These are phyloP conservation scores for Chromis chromis DNA, from an alignment of 2,797 vertebrate species.

Conservation along the genomic window DNA sequence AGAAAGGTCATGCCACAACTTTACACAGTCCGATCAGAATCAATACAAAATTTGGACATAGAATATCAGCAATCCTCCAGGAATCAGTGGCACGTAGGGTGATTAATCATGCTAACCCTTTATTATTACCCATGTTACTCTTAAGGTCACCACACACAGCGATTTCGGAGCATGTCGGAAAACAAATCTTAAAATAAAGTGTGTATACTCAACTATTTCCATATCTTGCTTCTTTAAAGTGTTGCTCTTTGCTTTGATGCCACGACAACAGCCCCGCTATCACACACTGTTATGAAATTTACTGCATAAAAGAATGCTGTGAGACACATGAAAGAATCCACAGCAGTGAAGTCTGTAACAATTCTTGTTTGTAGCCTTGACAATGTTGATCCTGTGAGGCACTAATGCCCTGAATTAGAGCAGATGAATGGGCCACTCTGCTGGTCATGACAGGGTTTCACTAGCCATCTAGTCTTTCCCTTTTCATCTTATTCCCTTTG, in stretches of 20 bases:
- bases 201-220: slow-evolving; percentile 20
- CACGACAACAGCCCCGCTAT: slow-evolving; percentile 57
- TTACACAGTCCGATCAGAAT: slow-evolving; percentile 84
- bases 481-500: slow-evolving; percentile 96
- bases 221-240: slow-evolving; percentile 46
- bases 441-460: slow-evolving; percentile 87
- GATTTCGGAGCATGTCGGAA: slow-evolving; percentile 35
- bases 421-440: slow-evolving; percentile 88
- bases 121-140: slow-evolving; percentile 73
- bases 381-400: slow-evolving; percentile 84
- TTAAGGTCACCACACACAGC: slow-evolving; percentile 55
- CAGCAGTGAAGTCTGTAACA: slow-evolving; percentile 76
- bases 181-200: slow-evolving; percentile 48
- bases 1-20: slow-evolving; percentile 85
- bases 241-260: slow-evolving; percentile 60
- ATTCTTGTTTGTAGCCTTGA: slow-evolving; percentile 84
- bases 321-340: slow-evolving; percentile 78
- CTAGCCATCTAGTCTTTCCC: slow-evolving; percentile 86
- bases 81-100: slow-evolving; percentile 77
- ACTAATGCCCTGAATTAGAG: slow-evolving; percentile 89
- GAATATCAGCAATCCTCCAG: slow-evolving; percentile 80
- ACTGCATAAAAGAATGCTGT: slow-evolving; percentile 69
- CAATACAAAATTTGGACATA: slow-evolving; percentile 84
- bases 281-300: slow-evolving; percentile 65
- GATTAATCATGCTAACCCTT: slow-evolving; percentile 84